phyloP scores from a whole-genome alignment of 2,888 invertebrate species.

The Acanthosepion pharaonis region DNA sequence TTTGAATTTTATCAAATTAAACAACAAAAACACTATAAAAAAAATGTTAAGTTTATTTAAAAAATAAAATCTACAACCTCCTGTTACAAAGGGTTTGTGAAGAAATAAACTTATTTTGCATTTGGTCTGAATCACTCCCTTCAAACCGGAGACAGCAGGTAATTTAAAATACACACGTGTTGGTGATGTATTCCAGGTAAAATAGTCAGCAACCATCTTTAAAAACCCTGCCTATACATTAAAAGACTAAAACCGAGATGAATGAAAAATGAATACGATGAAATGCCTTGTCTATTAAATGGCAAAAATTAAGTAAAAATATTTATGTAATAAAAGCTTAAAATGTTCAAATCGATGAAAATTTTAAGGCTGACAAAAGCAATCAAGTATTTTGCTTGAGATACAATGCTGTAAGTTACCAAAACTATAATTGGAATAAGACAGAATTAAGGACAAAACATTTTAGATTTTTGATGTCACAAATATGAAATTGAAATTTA shows the following conservation, averaged over 20 bases:
- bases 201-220: not conserved
- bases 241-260: not conserved
- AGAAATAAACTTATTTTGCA: not conserved
- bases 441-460: not conserved
- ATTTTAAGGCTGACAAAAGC: not conserved
- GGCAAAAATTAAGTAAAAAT: not conserved
- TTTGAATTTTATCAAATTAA: too few relatives aligned
- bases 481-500: too few relatives aligned
- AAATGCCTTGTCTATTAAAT: not conserved
- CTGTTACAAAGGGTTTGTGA: not conserved
- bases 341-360: too few relatives aligned
- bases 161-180: not conserved
- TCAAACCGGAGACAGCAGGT: too few relatives aligned
- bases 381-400: too few relatives aligned
- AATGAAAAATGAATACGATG: not conserved
- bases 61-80: slow-evolving; percentile 7
- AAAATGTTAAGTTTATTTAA: slow-evolving; percentile 4
- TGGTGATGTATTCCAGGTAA: not conserved
- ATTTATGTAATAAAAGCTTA: not conserved
- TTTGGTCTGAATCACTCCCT: not conserved
- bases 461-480: too few relatives aligned
- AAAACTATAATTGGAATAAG: not conserved
- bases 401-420: not conserved
- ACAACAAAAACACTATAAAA: not conserved
- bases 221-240: not conserved